Evolutionary conservation across 2,888 invertebrate species (phyloP), one percentile per base, ranked within the genome.

Genomic region (Drosophila fulvimacula): DNA sequence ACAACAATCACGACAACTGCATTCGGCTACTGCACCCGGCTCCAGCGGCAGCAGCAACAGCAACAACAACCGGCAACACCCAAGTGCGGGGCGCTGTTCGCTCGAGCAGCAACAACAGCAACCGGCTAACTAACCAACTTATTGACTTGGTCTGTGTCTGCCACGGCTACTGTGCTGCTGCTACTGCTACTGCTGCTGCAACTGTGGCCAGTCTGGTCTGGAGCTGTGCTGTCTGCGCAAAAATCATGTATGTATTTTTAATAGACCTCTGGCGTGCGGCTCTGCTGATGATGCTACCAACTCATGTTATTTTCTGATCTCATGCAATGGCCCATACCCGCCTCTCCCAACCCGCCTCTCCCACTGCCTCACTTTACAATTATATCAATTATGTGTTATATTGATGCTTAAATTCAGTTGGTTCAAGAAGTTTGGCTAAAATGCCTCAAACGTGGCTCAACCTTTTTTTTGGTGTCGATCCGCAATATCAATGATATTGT

Each of bases 1-100:
- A 72, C 85, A 74, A 79, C 89, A 87, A 82, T 89, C 88, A 85
- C 89, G 82, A 81, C 84, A 84, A 89, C 87, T 89, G 87, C 87
- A 84, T 78, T 89, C 83, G 75, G 75, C 69, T 71, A 71, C 64
- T 80, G 83, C 83, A 79, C 51, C 73, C 64, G 64, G 70, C 61
- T 60, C 13, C 55, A 36, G 24, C 41, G 65, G 13, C 65, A 51
- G 21, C 61, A 63, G 27, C 56, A 51, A 24, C 27, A 58, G 10
- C 30, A 44, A 53, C 56, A 65, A 39, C 56, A 69, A 69, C 41
- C 72, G 73, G 79, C 73, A 86, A 69, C 84, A 83, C 87, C 81
- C 84, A 73, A 63, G 61, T 73, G 67, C 67, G 36, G 67, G 53
- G 46, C 38, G 71, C 62, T 76, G 74, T 60, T 69, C 49, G 76